phyloP scores from a whole-genome alignment of 2,797 vertebrate species.

The Sebastes variabilis region DNA sequence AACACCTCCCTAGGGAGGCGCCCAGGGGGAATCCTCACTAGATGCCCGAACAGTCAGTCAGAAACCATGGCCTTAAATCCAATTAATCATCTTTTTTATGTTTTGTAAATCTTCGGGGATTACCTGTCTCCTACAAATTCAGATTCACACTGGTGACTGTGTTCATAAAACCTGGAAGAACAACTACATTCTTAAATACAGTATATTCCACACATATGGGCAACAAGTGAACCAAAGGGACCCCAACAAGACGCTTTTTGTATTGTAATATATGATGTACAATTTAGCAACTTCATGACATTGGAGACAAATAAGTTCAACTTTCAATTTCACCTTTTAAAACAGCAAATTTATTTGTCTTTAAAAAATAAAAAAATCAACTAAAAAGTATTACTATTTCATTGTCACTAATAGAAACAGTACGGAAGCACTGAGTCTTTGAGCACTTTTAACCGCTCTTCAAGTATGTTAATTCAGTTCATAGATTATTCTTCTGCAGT shows the following conservation, averaged over 20 bases:
- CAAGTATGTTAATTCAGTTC: constrained; percentile 93
- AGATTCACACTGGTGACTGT: neutral
- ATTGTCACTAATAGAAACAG: constrained; percentile 92
- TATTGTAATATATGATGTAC: neutral
- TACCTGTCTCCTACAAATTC: neutral
- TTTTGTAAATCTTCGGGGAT: neutral
- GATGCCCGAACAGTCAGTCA: no score
- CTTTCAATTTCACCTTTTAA: constrained; percentile 78
- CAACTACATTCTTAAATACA: neutral
- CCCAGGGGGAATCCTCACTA: no score
- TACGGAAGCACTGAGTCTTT: constrained; percentile 98
- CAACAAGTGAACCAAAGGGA: neutral
- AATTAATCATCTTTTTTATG: neutral
- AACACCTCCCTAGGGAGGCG: no score
- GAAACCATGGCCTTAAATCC: neutral
- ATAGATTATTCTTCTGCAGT: constrained; percentile 71
- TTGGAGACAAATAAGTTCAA: constrained; percentile 17
- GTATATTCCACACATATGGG: neutral
- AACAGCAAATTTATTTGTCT: constrained; percentile 88
- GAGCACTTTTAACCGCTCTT: constrained; percentile 92
- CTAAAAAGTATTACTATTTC: constrained; percentile 89
- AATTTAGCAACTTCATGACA: neutral
- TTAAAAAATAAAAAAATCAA: constrained; percentile 84
- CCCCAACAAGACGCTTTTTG: neutral
- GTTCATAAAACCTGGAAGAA: neutral